These are phyloP conservation scores for Oceanodroma leucorhoa DNA, from an alignment of 2,797 vertebrate genomes.

Conservation along the genomic window DNA sequence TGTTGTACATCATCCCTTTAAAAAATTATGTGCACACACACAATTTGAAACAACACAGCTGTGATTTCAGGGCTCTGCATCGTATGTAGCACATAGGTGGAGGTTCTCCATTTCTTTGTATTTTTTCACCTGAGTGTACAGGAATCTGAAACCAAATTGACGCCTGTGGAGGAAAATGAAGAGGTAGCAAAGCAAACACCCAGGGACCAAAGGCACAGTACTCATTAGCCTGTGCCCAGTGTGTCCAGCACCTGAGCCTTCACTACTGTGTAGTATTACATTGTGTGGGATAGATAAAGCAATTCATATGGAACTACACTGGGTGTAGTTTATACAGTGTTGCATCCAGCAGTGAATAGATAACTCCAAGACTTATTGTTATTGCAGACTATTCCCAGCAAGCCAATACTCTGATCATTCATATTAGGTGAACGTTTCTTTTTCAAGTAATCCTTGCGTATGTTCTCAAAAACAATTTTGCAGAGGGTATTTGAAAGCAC, in stretches of 20 bases:
- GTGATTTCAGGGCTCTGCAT: background rate
- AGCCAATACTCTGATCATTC: background rate
- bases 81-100: rapidly evolving
- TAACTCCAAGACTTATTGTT: background rate
- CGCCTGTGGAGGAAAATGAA: background rate
- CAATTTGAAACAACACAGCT: background rate
- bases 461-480: background rate
- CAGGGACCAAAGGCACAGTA: background rate
- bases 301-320: background rate
- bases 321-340: background rate
- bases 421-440: background rate
- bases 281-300: background rate
- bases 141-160: background rate
- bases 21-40: rapidly evolving
- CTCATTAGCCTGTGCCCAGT: background rate
- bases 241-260: background rate
- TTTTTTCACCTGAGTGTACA: background rate
- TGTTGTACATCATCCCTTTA: background rate
- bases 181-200: background rate
- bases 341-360: background rate
- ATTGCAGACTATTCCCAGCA: background rate
- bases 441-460: background rate
- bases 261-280: background rate
- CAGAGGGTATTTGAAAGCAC: background rate
- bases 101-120: background rate